Conservation (phyloP, 2,113 vertebrate genomes). For the Gavia stellata region DNA sequence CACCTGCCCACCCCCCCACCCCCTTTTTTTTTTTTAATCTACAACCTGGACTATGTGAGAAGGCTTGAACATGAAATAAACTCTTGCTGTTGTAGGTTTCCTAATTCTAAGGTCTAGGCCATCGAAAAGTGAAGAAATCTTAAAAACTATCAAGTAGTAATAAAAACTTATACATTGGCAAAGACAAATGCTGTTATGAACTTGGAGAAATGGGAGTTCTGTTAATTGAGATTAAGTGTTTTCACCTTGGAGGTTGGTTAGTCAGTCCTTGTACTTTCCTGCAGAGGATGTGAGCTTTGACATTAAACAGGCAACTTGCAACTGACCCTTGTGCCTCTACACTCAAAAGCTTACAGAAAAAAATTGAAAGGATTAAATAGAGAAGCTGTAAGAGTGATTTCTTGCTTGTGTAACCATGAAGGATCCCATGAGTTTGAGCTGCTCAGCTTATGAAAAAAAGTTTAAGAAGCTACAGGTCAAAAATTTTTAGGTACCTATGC, state of each 20-base stretch:
- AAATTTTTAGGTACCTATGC: neutral
- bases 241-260: neutral
- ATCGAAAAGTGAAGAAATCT: neutral
- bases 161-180: neutral
- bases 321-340: neutral
- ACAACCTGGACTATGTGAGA: neutral
- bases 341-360: neutral
- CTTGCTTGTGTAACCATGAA: neutral
- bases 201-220: neutral
- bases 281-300: neutral
- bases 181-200: neutral
- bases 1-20: fast-evolving
- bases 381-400: neutral
- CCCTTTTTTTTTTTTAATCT: neutral
- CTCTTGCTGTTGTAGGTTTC: neutral
- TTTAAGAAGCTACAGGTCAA: neutral
- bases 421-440: neutral
- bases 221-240: neutral
- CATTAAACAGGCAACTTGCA: neutral
- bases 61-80: neutral
- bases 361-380: neutral
- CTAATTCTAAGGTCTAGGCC: neutral
- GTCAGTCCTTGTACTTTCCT: neutral
- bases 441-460: neutral
- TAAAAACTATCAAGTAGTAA: neutral